Evolutionary conservation across 2,888 invertebrate species (phyloP), one percentile per base, ranked within the genome.

Genomic region (Latheticus oryzae): DNA sequence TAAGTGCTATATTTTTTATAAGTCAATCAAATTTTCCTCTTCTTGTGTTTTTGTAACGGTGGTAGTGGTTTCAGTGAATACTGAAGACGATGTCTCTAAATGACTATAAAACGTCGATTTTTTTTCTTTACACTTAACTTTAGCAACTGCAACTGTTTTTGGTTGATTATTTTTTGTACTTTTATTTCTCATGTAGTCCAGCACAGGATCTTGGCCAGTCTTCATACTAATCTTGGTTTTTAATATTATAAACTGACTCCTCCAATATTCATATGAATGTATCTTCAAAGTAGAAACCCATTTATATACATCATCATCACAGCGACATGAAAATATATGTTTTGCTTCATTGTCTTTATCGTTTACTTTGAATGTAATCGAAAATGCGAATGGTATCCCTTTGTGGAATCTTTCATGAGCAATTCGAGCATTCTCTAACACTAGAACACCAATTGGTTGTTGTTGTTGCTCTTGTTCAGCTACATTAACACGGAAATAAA

Each of bases 341-440:
- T 86, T 83, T 7, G 75, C 69, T 65, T 78, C 78, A 45, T 69
- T 71, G 61, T 75, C 75, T 71, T 88, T 89, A 66, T 85, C 84
- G 60, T 80, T 83, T 71, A 87, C 88, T 57, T 85, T 84, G 74
- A 77, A 77, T 28, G 74, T 75, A 52, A 91, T 83, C 30, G 89
- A 89, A 79, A 91, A 91, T 21, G 89, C 87, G 77, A 90, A 91
- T 55, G 87, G 85, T 67, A 85, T 84, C 60, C 84, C 86, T 64
- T 70, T 74, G 64, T 84, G 84, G 5, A 84, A 85, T 64, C 83
- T 82, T 75, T 91, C 90, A 78, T 85, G 83, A 83, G 87, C 71
- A 85, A 85, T 68, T 82, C 85, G 71, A 83, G 75, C 87, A 75
- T 90, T 89, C 76, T 91, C 91, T 75, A 91, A 79, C 13, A 91